These are phyloP conservation scores for Echinometra lucunter DNA, from an alignment of 53 echinoderm and acorn worm genomes.

Conservation along the genomic window DNA sequence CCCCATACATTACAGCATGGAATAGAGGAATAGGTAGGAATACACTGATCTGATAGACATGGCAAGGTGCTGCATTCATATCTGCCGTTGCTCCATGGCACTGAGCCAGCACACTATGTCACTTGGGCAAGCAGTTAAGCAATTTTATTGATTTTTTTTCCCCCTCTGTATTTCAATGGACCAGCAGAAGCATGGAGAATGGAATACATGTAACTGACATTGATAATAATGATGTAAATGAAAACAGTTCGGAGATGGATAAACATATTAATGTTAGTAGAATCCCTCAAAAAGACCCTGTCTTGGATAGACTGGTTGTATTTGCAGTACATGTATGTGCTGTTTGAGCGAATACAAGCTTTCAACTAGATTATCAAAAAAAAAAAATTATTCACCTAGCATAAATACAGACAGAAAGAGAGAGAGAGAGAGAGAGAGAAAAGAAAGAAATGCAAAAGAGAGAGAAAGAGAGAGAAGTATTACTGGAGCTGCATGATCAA, in stretches of 20 bases:
- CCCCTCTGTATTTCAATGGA: not conserved
- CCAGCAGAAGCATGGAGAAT: no score
- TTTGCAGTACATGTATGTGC: no score
- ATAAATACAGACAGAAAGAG: no score
- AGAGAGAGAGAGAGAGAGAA: not conserved
- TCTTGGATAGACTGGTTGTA: no score
- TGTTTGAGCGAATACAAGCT: no score
- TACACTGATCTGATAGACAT: not conserved
- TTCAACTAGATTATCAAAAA: no score
- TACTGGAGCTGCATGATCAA: not conserved
- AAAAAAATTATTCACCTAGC: no score
- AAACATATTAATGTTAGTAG: no score
- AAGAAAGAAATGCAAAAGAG: not conserved
- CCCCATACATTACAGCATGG: conserved; percentile 18
- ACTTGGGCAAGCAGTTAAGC: not conserved
- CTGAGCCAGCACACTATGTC: not conserved
- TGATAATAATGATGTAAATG: no score
- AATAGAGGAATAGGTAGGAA: not conserved
- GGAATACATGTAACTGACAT: no score
- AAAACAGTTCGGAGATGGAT: no score
- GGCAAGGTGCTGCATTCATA: not conserved
- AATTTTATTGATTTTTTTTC: not conserved
- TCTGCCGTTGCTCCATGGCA: not conserved
- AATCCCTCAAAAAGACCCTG: no score
- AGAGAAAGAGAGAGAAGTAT: not conserved